Base-by-base conservation (phyloP, 2,113 vertebrate genomes). In the Actenoides lindsayi region DNA sequence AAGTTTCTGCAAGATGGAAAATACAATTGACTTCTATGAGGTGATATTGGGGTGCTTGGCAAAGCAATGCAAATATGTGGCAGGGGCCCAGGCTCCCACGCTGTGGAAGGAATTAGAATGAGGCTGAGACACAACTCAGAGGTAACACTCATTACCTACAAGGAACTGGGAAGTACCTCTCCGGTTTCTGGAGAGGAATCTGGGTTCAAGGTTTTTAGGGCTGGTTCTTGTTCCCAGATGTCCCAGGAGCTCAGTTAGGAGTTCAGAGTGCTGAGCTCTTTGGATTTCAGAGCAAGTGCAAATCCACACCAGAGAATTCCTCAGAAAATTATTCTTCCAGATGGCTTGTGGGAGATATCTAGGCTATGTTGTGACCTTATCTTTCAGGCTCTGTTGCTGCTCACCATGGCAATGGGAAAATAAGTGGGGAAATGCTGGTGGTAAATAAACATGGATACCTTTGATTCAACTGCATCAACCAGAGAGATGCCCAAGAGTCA, bases 311-410 rank as follows among this genome's bases (percentile, higher is more conserved):
- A 91, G 76, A 77, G 79, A 80, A 53, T 77, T 90, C 50, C 44
- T 83, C 54, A 37, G 69, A 82, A 88, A 90, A 79, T 1, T 0
- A 33, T 53, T 83, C 42, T 89, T 77, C 89, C 83, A 94, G 91
- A 83, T 81, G 87, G 64, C 46, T 95, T 78, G 80, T 81, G 73
- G 89, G 89, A 95, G 76, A 86, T 76, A 92, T 13, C 67, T 89
- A 87, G 83, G 64, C 60, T 86, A 16, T 77, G 44, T 62, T 89
- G 76, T 89, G 93, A 89, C 93, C 95, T 90, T 83, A 6, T 65
- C 27, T 96, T 91, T 95, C 68, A 94, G 80, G 25, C 35, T 96
- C n/a, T 87, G 15, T 68, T 83, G 28, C 81, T 94, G 78, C 62
- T 93, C 24, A 91, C 87, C 64, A 85, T 82, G 74, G 87, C 74